Percentiles rank a stretch among this genome's conserved stretches.
phyloP scores from a whole-genome alignment of 2,113 vertebrate species.

The Artemisiospiza belli region DNA sequence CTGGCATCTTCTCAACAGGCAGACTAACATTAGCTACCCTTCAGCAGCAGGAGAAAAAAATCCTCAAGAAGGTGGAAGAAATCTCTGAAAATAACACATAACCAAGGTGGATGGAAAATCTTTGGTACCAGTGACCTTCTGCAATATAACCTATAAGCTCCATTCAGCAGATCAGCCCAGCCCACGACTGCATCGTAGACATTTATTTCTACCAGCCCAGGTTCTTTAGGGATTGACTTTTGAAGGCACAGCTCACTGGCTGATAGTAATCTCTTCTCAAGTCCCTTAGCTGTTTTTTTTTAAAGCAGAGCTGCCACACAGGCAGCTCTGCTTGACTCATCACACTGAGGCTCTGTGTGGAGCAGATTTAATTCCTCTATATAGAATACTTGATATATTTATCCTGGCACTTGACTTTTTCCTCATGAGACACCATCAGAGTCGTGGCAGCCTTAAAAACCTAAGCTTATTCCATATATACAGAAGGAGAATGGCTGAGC shows the following conservation, averaged over 20 bases:
- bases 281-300: not conserved
- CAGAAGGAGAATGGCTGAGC: constrained; percentile 30
- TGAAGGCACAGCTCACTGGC: not conserved
- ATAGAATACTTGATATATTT: constrained; percentile 50
- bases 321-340: constrained; percentile 43
- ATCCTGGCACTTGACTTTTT: constrained; percentile 58
- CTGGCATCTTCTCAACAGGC: not conserved
- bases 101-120: not conserved
- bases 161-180: not conserved
- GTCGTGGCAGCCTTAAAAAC: constrained; percentile 30
- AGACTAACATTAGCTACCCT: not conserved
- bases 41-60: not conserved
- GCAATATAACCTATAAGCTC: not conserved
- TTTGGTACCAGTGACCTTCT: not conserved
- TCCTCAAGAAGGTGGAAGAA: not conserved
- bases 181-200: not conserved
- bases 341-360: constrained; percentile 9
- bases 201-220: constrained; percentile 14
- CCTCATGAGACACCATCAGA: constrained; percentile 31
- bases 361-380: constrained; percentile 46
- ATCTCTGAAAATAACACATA: not conserved
- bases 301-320: not conserved
- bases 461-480: constrained; percentile 41
- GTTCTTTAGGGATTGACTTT: constrained; percentile 24
- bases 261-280: constrained; percentile 29